Percentiles rank a stretch among this genome's conserved stretches.
These are phyloP conservation scores for Peribatodes rhomboidaria DNA, from an alignment of 2,888 invertebrate genomes.

Conservation along the genomic window DNA sequence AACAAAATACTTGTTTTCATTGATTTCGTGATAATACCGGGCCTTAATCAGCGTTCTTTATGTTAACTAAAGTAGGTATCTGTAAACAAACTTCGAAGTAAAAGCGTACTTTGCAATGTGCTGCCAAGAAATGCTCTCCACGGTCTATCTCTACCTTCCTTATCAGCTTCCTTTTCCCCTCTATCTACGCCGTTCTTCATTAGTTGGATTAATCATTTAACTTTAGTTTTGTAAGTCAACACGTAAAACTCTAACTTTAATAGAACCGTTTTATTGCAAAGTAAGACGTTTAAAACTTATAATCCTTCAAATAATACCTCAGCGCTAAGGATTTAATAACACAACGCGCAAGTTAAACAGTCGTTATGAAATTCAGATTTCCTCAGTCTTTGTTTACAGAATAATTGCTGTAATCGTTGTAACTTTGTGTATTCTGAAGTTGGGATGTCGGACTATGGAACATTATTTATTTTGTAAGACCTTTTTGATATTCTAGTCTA, in stretches of 20 bases:
- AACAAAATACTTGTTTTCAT: too few species aligned
- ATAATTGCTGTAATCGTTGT: conserved; percentile 2
- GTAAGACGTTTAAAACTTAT: neutral
- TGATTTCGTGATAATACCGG: too few species aligned
- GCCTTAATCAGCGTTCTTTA: too few species aligned
- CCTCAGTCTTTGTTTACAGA: conserved; percentile 5
- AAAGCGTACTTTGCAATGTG: too few species aligned
- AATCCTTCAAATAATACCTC: conserved; percentile 15
- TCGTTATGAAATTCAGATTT: conserved; percentile 21
- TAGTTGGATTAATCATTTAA: too few species aligned
- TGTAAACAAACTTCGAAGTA: too few species aligned
- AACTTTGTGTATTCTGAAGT: neutral
- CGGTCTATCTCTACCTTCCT: too few species aligned
- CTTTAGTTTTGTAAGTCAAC: too few species aligned
- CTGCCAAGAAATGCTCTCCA: too few species aligned
- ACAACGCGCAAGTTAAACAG: conserved; percentile 14
- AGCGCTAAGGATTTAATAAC: conserved; percentile 7
- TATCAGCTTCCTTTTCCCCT: too few species aligned
- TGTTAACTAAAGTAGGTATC: too few species aligned
- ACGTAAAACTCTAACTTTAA: neutral
- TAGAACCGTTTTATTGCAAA: neutral
- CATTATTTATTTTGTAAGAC: neutral
- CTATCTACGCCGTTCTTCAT: too few species aligned
- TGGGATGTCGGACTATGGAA: neutral
- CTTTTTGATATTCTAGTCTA: neutral